Base-by-base conservation (phyloP, 2,888 invertebrate species). In the Andrena camellia region DNA sequence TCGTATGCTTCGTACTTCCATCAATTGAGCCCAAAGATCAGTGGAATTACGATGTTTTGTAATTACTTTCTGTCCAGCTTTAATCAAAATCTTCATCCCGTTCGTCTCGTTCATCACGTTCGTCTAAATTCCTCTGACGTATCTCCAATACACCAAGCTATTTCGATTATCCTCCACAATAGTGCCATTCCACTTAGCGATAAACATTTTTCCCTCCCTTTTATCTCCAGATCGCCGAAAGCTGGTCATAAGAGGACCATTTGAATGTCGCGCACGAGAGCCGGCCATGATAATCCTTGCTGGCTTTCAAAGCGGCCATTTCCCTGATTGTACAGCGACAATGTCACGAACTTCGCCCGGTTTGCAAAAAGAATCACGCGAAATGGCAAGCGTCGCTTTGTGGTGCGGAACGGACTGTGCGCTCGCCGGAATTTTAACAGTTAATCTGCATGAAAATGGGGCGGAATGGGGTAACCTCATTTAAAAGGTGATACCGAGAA, bases 321-420 rank as follows among this genome's bases (percentile, higher is more conserved):
- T 71, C n/a, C 57, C 31, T 48, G 76, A 76, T 76, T 71, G 60
- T 33, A 17, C 48, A 67, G 50, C 23, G 63, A 57, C 33, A 78
- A 68, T 54, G 26, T 63, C 54, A 68, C n/a, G 23, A 5, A n/a
- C 29, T 52, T 31, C 48, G 70, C 10, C 31, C 3, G 2, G n/a
- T 5, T 59, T 74, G 42, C 20, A n/a, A 33, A 48, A 62, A 48
- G 48, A 29, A 35, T 59, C 17, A 26, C 35, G 35, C 29, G 29
- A 76, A 69, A 69, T 68, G 62, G 54, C 75, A 42, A 54, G n/a
- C 52, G 62, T 62, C n/a, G 23, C 42, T 50, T 50, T 31, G 20
- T 60, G 29, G 8, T 4, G 35, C 26, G 26, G 20, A 4, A 4
- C 57, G 42, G 10, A 48, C 42, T 10, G 50, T 4, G 29, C 35